phyloP scores from a whole-genome alignment of 1,140 invertebrate genomes.

The Centruroides sculpturatus region DNA sequence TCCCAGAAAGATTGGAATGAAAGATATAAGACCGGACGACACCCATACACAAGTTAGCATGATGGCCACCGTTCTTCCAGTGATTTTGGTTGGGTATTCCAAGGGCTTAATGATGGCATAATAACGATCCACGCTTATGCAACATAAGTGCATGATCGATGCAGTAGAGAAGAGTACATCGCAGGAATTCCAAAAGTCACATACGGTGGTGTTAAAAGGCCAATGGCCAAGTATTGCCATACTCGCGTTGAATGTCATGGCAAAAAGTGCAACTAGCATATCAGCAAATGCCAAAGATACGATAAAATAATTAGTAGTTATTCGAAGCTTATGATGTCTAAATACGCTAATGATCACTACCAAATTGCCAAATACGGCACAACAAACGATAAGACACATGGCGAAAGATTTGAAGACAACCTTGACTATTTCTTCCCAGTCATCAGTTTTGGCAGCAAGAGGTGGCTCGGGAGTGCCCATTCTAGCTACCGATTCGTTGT shows the following conservation, averaged over 20 bases:
- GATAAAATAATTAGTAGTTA: conserved; percentile 90
- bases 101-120: conserved; percentile 80
- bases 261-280: conserved; percentile 73
- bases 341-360: conserved; percentile 66
- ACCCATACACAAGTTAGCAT: conserved; percentile 89
- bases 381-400: conserved; percentile 36
- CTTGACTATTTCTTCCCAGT: conserved; percentile 6
- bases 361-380: conserved; percentile 69
- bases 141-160: conserved; percentile 84
- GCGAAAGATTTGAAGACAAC: conserved; percentile 8
- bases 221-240: conserved; percentile 66
- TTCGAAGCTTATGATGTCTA: conserved; percentile 64
- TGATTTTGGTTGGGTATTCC: conserved; percentile 78
- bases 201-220: conserved; percentile 74
- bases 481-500: too few relatives aligned
- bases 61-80: conserved; percentile 66
- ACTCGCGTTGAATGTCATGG: conserved; percentile 87
- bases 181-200: conserved; percentile 88
- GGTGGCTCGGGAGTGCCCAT: too few relatives aligned
- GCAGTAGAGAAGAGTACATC: conserved; percentile 92
- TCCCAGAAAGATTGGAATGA: conserved; percentile 84
- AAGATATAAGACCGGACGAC: conserved; percentile 79
- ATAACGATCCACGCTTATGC: conserved; percentile 83
- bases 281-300: conserved; percentile 81
- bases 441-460: background rate